These are phyloP conservation scores for Parnassius mnemosyne DNA, from an alignment of 2,888 invertebrate species.

Conservation along the genomic window DNA sequence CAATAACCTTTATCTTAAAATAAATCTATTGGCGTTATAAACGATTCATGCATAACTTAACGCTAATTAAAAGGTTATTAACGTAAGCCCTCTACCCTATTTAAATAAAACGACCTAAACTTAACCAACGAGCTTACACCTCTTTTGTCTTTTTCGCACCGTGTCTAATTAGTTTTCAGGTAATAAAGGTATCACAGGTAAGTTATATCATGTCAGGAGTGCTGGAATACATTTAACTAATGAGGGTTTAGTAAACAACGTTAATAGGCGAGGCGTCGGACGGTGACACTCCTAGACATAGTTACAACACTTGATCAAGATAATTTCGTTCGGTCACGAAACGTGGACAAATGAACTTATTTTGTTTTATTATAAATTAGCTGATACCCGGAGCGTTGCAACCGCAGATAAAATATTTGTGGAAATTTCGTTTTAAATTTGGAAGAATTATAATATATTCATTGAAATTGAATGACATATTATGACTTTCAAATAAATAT, in stretches of 20 bases:
- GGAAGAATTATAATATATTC: too few relatives aligned
- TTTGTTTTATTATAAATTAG: too few relatives aligned
- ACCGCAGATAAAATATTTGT: too few relatives aligned
- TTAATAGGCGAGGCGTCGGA: slow-evolving; percentile 46
- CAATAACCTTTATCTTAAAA: too few relatives aligned
- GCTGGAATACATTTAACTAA: slow-evolving; percentile 57
- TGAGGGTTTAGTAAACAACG: slow-evolving; percentile 51
- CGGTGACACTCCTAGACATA: slow-evolving; percentile 61
- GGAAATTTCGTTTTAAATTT: too few relatives aligned
- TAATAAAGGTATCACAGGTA: slow-evolving; percentile 40
- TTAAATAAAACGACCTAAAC: slow-evolving; percentile 1
- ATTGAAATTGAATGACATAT: too few relatives aligned
- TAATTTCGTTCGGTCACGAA: slow-evolving; percentile 58
- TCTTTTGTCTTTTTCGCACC: not conserved
- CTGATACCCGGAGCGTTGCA: too few relatives aligned
- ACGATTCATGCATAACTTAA: not conserved
- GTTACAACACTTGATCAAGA: slow-evolving; percentile 43
- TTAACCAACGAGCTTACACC: not conserved
- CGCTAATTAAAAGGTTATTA: not conserved
- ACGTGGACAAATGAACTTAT: slow-evolving; percentile 11
- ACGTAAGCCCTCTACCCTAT: not conserved
- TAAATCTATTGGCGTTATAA: too few relatives aligned
- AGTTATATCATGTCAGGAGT: slow-evolving; percentile 53
- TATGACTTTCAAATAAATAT: too few relatives aligned
- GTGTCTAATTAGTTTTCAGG: slow-evolving; percentile 30